Conservation (phyloP, 2,888 invertebrate species). For the Polyploca ridens region DNA sequence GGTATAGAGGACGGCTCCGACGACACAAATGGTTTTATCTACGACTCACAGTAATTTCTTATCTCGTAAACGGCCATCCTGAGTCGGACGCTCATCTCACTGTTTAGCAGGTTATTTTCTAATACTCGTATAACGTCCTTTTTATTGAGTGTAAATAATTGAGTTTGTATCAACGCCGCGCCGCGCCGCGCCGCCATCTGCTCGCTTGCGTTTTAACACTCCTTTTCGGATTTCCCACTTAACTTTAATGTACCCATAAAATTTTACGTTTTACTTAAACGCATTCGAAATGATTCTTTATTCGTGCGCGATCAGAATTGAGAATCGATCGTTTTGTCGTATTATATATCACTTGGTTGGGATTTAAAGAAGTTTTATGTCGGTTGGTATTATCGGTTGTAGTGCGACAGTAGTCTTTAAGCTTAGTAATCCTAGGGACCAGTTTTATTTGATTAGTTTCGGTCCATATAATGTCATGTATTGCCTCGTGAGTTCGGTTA, state of each 20-base stretch:
- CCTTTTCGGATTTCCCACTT: constrained; percentile 83
- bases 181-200: constrained; percentile 69
- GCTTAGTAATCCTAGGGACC: constrained; percentile 41
- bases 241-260: constrained; percentile 81
- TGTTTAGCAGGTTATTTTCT: constrained; percentile 74
- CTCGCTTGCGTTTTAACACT: constrained; percentile 72
- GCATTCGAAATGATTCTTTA: constrained; percentile 55
- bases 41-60: constrained; percentile 42
- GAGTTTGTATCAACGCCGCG: constrained; percentile 77
- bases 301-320: constrained; percentile 37
- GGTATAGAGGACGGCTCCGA: neutral
- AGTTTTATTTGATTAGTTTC: constrained; percentile 55
- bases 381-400: constrained; percentile 50
- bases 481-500: constrained; percentile 57
- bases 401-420: constrained; percentile 59
- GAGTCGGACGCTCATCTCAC: constrained; percentile 43
- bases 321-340: constrained; percentile 42
- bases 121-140: constrained; percentile 81
- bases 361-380: constrained; percentile 65
- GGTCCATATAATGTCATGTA: constrained; percentile 42
- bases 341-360: constrained; percentile 65
- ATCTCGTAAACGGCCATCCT: constrained; percentile 55
- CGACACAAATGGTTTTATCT: constrained; percentile 7
- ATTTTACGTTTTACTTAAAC: constrained; percentile 61
- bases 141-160: constrained; percentile 85